Percentiles rank a stretch among this genome's conserved stretches.
Evolutionary conservation across 1,140 invertebrate species (phyloP).

Genomic region (Drosophila pseudoobscura): DNA sequence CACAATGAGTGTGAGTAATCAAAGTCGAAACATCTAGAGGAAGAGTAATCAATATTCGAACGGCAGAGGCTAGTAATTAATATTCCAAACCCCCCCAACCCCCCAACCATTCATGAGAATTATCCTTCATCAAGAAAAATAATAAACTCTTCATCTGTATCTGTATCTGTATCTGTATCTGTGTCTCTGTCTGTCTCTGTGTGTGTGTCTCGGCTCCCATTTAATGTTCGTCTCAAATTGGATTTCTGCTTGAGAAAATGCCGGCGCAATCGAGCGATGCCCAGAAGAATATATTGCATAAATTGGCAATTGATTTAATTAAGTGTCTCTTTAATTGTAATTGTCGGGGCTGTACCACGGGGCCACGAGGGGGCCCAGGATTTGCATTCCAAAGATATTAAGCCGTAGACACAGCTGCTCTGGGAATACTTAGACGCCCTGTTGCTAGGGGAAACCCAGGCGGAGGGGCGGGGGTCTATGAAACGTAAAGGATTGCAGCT

Average conservation of each 20-base stretch:
- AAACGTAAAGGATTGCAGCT: no score
- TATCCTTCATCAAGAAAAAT: constrained; percentile 11
- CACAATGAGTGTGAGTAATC: constrained; percentile 86
- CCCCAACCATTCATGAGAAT: no score
- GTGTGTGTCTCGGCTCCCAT: neutral
- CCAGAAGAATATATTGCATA: constrained; percentile 46
- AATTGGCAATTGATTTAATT: constrained; percentile 73
- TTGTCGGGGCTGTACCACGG: constrained; percentile 12
- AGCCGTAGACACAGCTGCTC: constrained; percentile 2
- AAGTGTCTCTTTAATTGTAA: constrained; percentile 72
- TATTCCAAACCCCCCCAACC: no score
- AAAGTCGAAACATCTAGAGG: neutral
- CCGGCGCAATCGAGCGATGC: constrained; percentile 21
- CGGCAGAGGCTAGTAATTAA: no score
- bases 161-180: neutral
- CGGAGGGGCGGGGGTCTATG: no score
- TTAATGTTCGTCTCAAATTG: constrained; percentile 39
- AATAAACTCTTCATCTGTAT: constrained; percentile 24
- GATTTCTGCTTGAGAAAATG: constrained; percentile 22
- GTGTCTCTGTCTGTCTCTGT: neutral
- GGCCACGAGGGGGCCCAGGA: neutral
- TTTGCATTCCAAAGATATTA: constrained; percentile 49
- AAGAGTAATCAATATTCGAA: no score
- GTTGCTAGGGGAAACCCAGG: no score
- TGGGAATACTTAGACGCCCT: neutral